Percentiles rank a stretch among this genome's conserved stretches.
Evolutionary conservation across 2,888 invertebrate genomes (phyloP).

Genomic region (Orchesellides sinensis): DNA sequence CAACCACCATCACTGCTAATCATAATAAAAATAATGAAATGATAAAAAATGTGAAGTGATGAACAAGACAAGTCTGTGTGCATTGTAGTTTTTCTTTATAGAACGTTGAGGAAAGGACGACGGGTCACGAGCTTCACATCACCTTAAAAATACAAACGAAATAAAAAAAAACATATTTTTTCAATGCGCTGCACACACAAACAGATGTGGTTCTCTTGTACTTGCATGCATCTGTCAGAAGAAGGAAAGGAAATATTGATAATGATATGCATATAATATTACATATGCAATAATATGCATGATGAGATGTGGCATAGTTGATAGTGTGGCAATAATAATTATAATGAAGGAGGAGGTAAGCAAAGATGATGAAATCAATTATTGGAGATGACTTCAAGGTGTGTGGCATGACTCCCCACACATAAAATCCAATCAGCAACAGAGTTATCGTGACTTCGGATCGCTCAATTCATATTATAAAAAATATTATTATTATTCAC

Average conservation of each 20-base stretch:
- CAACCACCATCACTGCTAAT: too few species aligned
- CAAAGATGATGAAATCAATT: conserved; percentile 40
- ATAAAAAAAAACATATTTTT: conserved; percentile 18
- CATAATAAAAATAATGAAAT: too few species aligned
- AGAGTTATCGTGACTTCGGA: conserved; percentile 20
- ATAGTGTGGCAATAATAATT: conserved; percentile 19
- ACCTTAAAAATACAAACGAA: neutral
- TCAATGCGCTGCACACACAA: conserved; percentile 6
- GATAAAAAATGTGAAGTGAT: too few species aligned
- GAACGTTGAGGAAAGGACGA: conserved; percentile 2
- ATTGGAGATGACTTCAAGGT: conserved; percentile 49
- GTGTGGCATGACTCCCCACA: conserved; percentile 40
- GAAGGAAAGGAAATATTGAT: neutral
- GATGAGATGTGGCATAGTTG: neutral
- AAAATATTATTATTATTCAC: too few species aligned
- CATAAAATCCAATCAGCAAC: conserved; percentile 40
- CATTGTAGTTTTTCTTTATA: too few species aligned
- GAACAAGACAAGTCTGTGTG: too few species aligned
- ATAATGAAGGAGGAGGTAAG: conserved; percentile 8
- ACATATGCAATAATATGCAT: too few species aligned
- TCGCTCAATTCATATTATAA: conserved; percentile 21
- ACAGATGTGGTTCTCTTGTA: neutral
- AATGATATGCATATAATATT: conserved; percentile 11
- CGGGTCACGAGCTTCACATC: conserved; percentile 36
- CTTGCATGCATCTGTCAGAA: conserved; percentile 12